Evolutionary conservation across 2,888 invertebrate genomes (phyloP).

Genomic region (Idaea dimidiata): DNA sequence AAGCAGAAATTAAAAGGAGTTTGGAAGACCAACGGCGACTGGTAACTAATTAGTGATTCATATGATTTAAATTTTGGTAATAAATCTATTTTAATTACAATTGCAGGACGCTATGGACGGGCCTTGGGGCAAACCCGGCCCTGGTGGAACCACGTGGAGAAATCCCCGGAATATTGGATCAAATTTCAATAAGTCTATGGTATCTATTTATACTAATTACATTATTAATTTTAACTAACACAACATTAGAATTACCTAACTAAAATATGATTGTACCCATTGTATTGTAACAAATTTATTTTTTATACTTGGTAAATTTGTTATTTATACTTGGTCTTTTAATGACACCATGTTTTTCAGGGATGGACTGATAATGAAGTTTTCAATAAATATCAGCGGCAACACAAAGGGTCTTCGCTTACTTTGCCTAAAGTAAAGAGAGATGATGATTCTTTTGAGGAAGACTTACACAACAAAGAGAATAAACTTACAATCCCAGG

Average conservation of each 20-base stretch:
- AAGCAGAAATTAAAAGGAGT: conserved; percentile 68
- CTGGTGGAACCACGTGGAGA: conserved; percentile 88
- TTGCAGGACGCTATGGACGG: conserved; percentile 68
- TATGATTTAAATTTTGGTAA: conserved; percentile 7
- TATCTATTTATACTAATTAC: too few species aligned
- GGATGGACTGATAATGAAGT: conserved; percentile 74
- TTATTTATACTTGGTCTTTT: background rate
- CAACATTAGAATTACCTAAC: too few species aligned
- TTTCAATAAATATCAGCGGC: conserved; percentile 56
- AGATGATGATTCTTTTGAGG: conserved; percentile 58
- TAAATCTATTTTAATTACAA: conserved; percentile 15
- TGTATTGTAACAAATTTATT: too few species aligned
- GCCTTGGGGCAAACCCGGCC: conserved; percentile 86
- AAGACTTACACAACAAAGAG: conserved; percentile 42
- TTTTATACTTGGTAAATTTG: too few species aligned
- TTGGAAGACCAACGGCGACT: conserved; percentile 77
- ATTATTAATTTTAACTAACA: too few species aligned
- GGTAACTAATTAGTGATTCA: conserved; percentile 56
- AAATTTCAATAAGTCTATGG: conserved; percentile 89
- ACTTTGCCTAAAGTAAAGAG: conserved; percentile 76
- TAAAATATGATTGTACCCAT: too few species aligned
- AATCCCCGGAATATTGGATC: conserved; percentile 86
- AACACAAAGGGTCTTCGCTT: conserved; percentile 64
- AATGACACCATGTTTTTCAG: conserved; percentile 34
- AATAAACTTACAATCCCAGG: conserved; percentile 42